phyloP scores from a whole-genome alignment of 2,888 invertebrate genomes.

The Luperina testacea region DNA sequence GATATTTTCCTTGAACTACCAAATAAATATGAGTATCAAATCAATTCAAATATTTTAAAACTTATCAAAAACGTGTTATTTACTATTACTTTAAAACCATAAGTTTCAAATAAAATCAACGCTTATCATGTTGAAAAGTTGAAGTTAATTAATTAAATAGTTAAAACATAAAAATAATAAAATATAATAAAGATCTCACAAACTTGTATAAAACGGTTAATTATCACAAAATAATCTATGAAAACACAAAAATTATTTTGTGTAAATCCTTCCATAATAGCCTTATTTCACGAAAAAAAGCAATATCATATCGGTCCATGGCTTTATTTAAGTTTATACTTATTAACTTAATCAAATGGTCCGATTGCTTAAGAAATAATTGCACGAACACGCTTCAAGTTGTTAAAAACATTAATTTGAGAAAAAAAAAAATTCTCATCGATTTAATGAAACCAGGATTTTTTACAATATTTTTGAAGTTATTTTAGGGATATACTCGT shows the following conservation, averaged over 20 bases:
- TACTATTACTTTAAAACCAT: conserved; percentile 1
- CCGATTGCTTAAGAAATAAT: conserved; percentile 56
- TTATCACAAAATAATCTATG: conserved; percentile 25
- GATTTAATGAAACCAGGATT: background rate
- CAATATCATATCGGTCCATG: conserved; percentile 59
- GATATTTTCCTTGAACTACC: background rate
- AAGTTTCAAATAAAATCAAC: conserved; percentile 9
- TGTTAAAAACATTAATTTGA: conserved; percentile 3
- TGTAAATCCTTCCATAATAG: conserved; percentile 58
- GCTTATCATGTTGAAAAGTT: background rate
- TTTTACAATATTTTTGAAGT: background rate
- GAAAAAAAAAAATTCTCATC: conserved; percentile 14
- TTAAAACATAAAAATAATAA: conserved; percentile 1
- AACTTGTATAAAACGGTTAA: conserved; percentile 33
- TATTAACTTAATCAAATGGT: conserved; percentile 35
- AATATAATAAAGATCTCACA: conserved; percentile 19
- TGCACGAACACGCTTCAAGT: conserved; percentile 55
- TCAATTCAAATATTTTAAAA: background rate
- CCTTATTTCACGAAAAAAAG: conserved; percentile 61
- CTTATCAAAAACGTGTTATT: background rate
- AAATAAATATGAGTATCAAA: background rate
- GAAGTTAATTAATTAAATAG: background rate
- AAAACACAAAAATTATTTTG: conserved; percentile 34
- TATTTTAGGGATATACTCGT: background rate
- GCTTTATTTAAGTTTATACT: conserved; percentile 35